Evolutionary conservation across 35 echinoderm and acorn worm genomes (phyloP), one percentile per base, ranked within the genome.

Genomic region (Chiridota heheva): DNA sequence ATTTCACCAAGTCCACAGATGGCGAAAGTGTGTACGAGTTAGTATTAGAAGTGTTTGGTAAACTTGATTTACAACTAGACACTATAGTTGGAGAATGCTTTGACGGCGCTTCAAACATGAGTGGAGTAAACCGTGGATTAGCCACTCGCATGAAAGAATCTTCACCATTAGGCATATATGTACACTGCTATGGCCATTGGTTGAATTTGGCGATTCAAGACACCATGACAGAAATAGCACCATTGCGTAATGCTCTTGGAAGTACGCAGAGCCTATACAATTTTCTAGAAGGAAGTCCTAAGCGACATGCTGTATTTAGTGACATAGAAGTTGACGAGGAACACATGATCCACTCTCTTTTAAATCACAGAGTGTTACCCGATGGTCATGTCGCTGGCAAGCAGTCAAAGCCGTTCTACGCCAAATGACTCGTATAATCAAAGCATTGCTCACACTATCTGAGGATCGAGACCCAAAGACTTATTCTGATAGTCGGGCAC

Each of bases 11-110:
- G 72, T 76, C 72, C 7, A 76, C 69, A 42, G 69, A 72, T 43
- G 36, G 69, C 6, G 36, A 43, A 24, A 72, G 36, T 39, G 2
- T 44, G 0, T 53, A 76, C 30, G 20, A 76, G 72, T 76, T 76
- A 76, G 72, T 76, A 37, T 24, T 53, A 30, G 72, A 76, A 76
- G 72, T 76, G 72, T 76, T 76, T 58, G 13, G 72, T 15, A 55
- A 58, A 29, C 42, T 76, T 76, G 72, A 76, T 58, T 58, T 76
- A 76, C 72, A 76, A 24, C 72, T 76, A 55, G 72, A 76, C 72
- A 76, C 72, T 76, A 76, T 53, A 76, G 72, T 53, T 53, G 72
- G 72, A 58, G 72, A 76, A 49, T 73, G 70, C 7, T 73, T 73
- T 2, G 70, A 73, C 2, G 1, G 39, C 18, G 4, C 70, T 46